Evolutionary conservation across 2,797 vertebrate genomes (phyloP).

Genomic region (Malacoctenus gilli): DNA sequence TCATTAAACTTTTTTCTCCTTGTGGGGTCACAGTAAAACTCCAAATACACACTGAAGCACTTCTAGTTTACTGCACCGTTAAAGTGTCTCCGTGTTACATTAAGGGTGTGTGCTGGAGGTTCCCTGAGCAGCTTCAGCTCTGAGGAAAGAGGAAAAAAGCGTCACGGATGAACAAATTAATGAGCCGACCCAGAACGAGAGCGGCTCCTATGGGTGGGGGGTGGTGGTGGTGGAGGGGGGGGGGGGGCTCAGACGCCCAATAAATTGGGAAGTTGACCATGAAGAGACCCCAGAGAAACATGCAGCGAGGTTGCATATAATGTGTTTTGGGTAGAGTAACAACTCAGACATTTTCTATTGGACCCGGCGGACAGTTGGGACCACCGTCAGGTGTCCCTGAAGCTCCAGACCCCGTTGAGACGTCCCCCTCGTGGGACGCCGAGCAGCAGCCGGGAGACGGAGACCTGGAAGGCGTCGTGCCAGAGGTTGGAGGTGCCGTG

Average conservation of each 20-base stretch:
- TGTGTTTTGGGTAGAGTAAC: no score
- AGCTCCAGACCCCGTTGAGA: no score
- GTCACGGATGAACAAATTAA: conserved; percentile 17
- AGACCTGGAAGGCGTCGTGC: no score
- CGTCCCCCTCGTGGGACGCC: no score
- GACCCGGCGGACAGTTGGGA: no score
- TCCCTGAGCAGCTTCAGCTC: neutral
- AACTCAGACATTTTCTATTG: no score
- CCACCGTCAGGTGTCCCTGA: no score
- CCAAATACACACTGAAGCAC: neutral
- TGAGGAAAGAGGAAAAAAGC: conserved; percentile 22
- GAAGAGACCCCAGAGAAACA: conserved; percentile 14
- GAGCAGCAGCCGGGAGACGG: no score
- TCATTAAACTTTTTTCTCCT: neutral
- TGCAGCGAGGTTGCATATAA: neutral
- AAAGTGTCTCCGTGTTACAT: neutral
- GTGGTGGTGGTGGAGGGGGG: no score
- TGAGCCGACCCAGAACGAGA: conserved; percentile 10
- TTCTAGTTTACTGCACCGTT: neutral
- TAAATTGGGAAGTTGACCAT: conserved; percentile 31
- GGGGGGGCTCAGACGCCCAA: neutral
- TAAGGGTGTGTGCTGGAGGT: neutral
- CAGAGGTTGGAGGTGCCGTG: conserved; percentile 28
- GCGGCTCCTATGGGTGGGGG: conserved; percentile 1
- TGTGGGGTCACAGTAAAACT: neutral